A percentile compares a stretch with the other conserved stretches of the same genome.
Conservation (phyloP, 2,113 vertebrate species). For the Upupa epops region DNA sequence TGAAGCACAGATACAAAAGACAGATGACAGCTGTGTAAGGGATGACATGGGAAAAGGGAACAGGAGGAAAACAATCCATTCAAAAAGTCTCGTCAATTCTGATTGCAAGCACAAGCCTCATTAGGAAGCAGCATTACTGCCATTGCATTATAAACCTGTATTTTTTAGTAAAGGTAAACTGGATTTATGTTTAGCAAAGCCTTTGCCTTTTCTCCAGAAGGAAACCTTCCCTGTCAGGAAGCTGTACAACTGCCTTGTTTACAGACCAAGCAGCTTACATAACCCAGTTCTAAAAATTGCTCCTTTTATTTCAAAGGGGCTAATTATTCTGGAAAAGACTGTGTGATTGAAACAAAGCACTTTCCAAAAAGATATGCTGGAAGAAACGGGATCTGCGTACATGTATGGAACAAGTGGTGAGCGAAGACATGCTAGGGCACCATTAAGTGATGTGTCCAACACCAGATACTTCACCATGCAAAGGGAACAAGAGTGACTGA, state of each 20-base stretch:
- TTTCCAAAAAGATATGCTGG: neutral
- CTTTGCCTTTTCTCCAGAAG: slow-evolving; percentile 18
- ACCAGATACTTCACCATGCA: neutral
- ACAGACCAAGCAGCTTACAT: neutral
- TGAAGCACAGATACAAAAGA: neutral
- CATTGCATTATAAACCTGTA: neutral
- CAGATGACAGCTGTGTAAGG: neutral
- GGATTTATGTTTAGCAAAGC: slow-evolving; percentile 3
- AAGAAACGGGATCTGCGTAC: neutral
- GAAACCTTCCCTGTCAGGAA: neutral
- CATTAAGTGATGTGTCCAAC: neutral
- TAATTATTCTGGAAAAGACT: neutral
- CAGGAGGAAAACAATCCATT: neutral
- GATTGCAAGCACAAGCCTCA: slow-evolving; percentile 3
- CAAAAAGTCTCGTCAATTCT: neutral
- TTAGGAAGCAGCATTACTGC: slow-evolving; percentile 24
- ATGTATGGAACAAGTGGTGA: neutral
- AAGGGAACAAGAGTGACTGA: neutral
- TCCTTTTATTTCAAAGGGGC: neutral
- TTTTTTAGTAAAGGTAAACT: neutral
- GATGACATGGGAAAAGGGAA: neutral
- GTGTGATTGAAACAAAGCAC: neutral
- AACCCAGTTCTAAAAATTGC: neutral
- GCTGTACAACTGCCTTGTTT: neutral
- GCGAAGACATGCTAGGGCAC: neutral